Evolutionary conservation across 1,140 invertebrate species (phyloP).

Genomic region (Drosophila littoralis): DNA sequence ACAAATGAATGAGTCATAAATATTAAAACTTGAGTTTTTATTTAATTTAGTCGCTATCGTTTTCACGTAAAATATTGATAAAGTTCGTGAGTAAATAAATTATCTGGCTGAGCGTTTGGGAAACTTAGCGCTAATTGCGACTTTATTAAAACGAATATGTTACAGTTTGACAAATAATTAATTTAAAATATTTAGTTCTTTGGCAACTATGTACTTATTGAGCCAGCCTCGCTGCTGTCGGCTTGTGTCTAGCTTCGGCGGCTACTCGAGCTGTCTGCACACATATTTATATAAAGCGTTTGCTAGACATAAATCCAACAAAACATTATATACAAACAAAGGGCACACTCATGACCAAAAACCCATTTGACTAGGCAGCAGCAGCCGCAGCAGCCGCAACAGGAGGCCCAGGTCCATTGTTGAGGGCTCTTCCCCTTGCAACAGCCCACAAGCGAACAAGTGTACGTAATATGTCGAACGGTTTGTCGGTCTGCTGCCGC

Average conservation of each 20-base stretch:
- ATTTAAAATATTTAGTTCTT: neutral
- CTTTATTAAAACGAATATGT: no score
- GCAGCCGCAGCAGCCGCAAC: neutral
- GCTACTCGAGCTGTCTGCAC: slow-evolving; percentile 42
- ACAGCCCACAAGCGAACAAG: slow-evolving; percentile 21
- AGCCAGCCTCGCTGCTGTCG: slow-evolving; percentile 23
- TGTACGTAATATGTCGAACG: slow-evolving; percentile 57
- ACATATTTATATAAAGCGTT: slow-evolving; percentile 68
- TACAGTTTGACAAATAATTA: no score
- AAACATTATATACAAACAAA: slow-evolving; percentile 61
- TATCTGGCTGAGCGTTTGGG: no score
- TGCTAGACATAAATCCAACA: slow-evolving; percentile 71
- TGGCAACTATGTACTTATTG: slow-evolving; percentile 13
- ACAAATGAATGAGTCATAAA: no score
- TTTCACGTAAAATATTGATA: no score
- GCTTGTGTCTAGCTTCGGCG: slow-evolving; percentile 19
- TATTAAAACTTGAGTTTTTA: no score
- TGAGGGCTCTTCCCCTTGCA: slow-evolving; percentile 13
- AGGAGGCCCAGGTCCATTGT: slow-evolving; percentile 48
- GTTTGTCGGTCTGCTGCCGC: slow-evolving; percentile 75
- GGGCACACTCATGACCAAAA: slow-evolving; percentile 38
- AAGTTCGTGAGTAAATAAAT: no score
- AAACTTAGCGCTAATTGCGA: no score
- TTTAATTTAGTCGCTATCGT: no score
- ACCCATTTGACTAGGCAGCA: slow-evolving; percentile 55